Base-by-base conservation (phyloP, 1,140 invertebrate genomes). In the Euura lappo region DNA sequence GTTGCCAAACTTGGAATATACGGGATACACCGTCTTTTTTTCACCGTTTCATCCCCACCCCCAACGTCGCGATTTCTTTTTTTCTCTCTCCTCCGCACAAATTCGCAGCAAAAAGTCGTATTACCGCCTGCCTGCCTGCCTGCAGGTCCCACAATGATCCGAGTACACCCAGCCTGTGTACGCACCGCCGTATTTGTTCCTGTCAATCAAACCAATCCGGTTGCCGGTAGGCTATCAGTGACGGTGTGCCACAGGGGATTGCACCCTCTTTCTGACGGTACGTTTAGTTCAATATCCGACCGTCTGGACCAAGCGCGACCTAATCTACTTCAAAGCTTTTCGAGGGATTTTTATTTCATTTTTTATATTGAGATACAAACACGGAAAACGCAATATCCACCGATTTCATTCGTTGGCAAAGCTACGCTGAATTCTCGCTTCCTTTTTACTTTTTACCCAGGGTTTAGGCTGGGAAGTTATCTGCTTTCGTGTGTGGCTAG, bases 191-290 rank as follows among this genome's bases (percentile, higher is more conserved):
- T 79, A 80, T 80, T 80, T 80, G 79, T 79, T 78, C 76, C 78
- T 72, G 79, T 80, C 79, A 76, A 80, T 80, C 79, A 80, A 79
- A 77, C 73, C 72, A 71, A 77, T 77, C 75, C 72, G 13, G 66
- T 65, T 74, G 73, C 70, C 69, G 67, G 65, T 43, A 43, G 51
- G 8, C 51, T 60, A 60, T 60, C 3, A n/a, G 64, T 65, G 68
- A 65, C 28, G 66, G 66, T 68, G 66, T 8, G 5, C 65, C 8
- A 51, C 45, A 3, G 44, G 69, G 71, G 44, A 51, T 51, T 69
- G 74, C 67, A 67, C 51, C 51, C 51, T 11, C 51, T 60, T 60
- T 60, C 13, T 60, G 51, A n/a, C 28, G 65, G 72, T 69, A 75
- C 74, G 76, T 77, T 75, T 75, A 71, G 74, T 69, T 69, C 71